Percentiles rank a stretch among this genome's conserved stretches.
Evolutionary conservation across 2,113 vertebrate species (phyloP).

Genomic region (Trematocara zebra): DNA sequence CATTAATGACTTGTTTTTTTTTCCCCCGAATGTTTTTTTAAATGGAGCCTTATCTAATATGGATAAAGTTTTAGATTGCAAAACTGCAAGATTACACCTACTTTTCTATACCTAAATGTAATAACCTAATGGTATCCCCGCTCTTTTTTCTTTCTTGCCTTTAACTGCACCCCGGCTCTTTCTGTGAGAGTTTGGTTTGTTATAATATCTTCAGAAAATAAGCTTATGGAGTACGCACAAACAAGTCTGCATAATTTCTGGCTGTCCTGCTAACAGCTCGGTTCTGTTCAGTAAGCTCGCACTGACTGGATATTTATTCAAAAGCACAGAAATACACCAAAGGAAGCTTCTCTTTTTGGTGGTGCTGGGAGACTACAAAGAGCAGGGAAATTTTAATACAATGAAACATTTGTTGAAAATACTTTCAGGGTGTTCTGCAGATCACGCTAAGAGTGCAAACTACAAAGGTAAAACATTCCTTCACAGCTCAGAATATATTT

Average conservation of each 20-base stretch:
- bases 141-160: not conserved
- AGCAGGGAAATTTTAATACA: not conserved
- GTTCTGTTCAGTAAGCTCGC: not conserved
- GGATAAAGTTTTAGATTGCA: conserved; percentile 8
- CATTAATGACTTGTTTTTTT: not conserved
- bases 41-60: conserved; percentile 6
- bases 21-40: not conserved
- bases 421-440: not conserved
- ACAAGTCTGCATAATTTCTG: not conserved
- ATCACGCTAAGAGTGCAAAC: not conserved
- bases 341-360: not conserved
- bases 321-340: not conserved
- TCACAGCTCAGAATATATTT: not conserved
- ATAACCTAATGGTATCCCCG: not conserved
- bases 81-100: not conserved
- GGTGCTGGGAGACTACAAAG: not conserved
- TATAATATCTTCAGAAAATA: not conserved
- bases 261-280: not conserved
- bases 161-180: not conserved
- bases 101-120: not conserved
- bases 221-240: not conserved
- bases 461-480: not conserved
- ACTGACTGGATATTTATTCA: conserved; percentile 6
- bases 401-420: not conserved
- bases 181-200: not conserved